These are phyloP conservation scores for Nemoura dubitans DNA, from an alignment of 2,888 invertebrate genomes.

Conservation along the genomic window DNA sequence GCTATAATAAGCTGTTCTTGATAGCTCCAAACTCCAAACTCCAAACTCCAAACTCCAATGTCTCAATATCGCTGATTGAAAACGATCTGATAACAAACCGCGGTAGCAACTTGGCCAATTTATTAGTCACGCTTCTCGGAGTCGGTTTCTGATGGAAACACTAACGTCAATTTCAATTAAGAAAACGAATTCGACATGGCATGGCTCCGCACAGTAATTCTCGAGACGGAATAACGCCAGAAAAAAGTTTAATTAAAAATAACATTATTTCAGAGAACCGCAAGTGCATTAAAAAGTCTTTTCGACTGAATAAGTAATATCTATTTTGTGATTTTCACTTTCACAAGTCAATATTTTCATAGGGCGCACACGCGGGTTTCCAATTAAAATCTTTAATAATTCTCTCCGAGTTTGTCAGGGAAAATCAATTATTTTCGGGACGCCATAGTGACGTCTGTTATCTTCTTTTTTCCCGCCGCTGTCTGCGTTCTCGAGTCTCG, in stretches of 20 bases:
- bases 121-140: neutral
- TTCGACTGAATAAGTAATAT: neutral
- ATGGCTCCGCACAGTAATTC: neutral
- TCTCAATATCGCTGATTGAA: neutral
- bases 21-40: no score
- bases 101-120: no score
- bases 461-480: neutral
- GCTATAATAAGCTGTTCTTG: no score
- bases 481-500: neutral
- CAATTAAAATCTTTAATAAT: neutral
- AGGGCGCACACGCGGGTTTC: neutral
- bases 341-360: neutral
- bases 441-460: neutral
- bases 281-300: neutral
- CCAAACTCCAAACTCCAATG: neutral
- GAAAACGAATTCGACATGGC: neutral
- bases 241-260: slow-evolving; percentile 12
- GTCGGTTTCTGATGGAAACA: neutral
- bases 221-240: neutral
- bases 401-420: neutral
- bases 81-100: neutral
- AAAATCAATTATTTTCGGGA: neutral
- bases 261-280: neutral
- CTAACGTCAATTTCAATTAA: neutral
- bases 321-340: slow-evolving; percentile 12